A percentile compares a stretch with the other conserved stretches of the same genome.
phyloP scores from a whole-genome alignment of 2,888 invertebrate species.

The Troides oblongomaculatus region DNA sequence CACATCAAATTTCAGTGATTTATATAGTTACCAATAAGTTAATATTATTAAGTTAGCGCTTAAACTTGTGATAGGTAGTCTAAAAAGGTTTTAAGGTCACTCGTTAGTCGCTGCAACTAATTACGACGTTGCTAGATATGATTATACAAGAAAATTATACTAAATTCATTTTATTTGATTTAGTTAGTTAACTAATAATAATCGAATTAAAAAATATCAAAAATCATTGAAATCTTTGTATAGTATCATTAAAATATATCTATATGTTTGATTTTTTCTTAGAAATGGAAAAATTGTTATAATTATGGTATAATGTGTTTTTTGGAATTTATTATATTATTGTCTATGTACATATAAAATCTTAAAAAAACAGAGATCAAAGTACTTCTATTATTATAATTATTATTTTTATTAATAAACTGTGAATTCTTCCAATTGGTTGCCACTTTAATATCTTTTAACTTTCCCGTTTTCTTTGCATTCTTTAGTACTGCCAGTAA shows the following conservation, averaged over 20 bases:
- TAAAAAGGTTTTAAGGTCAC: neutral
- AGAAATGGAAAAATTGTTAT: neutral
- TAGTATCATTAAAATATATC: no score
- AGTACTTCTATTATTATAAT: neutral
- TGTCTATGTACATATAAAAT: neutral
- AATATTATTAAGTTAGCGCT: slow-evolving; percentile 2
- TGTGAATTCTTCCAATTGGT: slow-evolving; percentile 73
- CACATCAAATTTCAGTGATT: slow-evolving; percentile 36
- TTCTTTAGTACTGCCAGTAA: neutral
- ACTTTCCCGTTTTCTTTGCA: neutral
- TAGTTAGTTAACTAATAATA: neutral
- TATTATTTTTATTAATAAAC: slow-evolving; percentile 30
- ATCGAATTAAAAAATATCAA: neutral
- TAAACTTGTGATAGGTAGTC: slow-evolving; percentile 13
- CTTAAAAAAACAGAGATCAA: neutral
- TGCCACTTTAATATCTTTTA: slow-evolving; percentile 49
- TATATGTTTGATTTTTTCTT: neutral
- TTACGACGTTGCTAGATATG: neutral
- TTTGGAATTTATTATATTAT: neutral
- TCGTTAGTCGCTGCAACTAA: slow-evolving; percentile 3
- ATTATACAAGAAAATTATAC: no score
- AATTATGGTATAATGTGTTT: neutral
- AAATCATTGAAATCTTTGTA: neutral
- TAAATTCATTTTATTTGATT: neutral
- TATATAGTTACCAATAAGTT: slow-evolving; percentile 24